phyloP scores from a whole-genome alignment of 2,113 vertebrate species.

The Pygoscelis antarcticus region DNA sequence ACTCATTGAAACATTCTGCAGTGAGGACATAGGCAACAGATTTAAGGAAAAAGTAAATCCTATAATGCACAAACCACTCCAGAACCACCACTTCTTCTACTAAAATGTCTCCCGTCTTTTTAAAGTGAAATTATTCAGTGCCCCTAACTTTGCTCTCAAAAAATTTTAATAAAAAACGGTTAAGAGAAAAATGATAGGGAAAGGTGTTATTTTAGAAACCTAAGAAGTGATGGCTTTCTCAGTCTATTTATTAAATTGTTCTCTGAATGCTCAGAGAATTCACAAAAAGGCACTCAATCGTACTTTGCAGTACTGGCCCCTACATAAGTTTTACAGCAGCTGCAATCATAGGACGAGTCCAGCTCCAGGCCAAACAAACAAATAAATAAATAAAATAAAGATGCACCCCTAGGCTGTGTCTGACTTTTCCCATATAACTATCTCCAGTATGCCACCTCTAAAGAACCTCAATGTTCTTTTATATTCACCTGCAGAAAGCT shows the following conservation, averaged over 20 bases:
- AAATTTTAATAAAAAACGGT: conserved; percentile 31
- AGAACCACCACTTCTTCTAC: not conserved
- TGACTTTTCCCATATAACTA: conserved; percentile 50
- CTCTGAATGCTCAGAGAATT: conserved; percentile 1
- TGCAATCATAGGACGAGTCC: conserved; percentile 5
- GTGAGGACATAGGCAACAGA: not conserved
- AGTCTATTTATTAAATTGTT: conserved; percentile 44
- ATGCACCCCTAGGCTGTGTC: conserved; percentile 61
- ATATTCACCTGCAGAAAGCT: conserved; percentile 46
- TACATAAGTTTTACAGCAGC: conserved; percentile 47
- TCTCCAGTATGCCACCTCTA: conserved; percentile 51
- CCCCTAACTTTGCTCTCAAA: not conserved
- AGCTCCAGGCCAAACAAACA: conserved; percentile 61
- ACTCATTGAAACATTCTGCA: not conserved
- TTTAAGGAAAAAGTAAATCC: not conserved
- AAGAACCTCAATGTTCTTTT: conserved; percentile 31
- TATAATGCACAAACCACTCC: not conserved
- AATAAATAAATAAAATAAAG: conserved; percentile 70
- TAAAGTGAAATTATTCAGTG: conserved; percentile 28
- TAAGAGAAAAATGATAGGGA: conserved; percentile 14
- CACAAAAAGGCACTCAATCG: not conserved
- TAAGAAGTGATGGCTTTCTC: conserved; percentile 20
- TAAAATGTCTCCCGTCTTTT: not conserved
- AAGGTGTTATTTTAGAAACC: conserved; percentile 44
- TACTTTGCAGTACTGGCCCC: not conserved